Evolutionary conservation across 2,888 invertebrate genomes (phyloP).

Genomic region (Watsonalla binaria): DNA sequence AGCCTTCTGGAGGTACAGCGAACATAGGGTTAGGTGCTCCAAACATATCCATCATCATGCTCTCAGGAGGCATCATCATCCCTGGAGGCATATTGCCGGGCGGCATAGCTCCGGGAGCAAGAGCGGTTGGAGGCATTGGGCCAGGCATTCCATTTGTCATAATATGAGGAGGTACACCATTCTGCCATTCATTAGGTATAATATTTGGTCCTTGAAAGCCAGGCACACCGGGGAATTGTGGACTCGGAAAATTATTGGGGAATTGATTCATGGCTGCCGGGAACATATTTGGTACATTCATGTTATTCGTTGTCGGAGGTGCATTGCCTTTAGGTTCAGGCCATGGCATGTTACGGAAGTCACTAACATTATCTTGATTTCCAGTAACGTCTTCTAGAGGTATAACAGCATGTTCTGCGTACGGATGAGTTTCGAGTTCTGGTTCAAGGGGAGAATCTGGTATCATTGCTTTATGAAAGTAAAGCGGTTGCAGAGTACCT

Average conservation of each 20-base stretch:
- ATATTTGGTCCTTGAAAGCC: constrained; percentile 63
- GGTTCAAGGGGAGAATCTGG: constrained; percentile 94
- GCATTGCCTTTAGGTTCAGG: constrained; percentile 88
- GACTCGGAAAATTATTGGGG: constrained; percentile 64
- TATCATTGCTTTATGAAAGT: constrained; percentile 89
- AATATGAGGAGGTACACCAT: constrained; percentile 56
- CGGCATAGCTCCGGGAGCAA: constrained; percentile 52
- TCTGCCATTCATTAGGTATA: constrained; percentile 61
- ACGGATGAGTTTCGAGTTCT: constrained; percentile 87
- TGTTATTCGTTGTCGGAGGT: constrained; percentile 50
- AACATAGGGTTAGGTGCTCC: constrained; percentile 26
- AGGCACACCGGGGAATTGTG: constrained; percentile 65
- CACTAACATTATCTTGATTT: constrained; percentile 88
- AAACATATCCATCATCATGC: constrained; percentile 47
- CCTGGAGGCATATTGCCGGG: constrained; percentile 50
- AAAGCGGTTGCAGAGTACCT: constrained; percentile 88
- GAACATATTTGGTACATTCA: constrained; percentile 66
- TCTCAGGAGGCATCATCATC: constrained; percentile 72
- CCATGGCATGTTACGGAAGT: constrained; percentile 88
- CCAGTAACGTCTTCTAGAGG: constrained; percentile 94
- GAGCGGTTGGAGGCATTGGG: constrained; percentile 43
- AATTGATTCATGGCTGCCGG: constrained; percentile 66
- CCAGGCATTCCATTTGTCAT: constrained; percentile 57
- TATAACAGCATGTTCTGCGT: constrained; percentile 88
- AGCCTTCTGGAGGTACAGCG: constrained; percentile 46